Conservation (phyloP, 2,888 invertebrate species). For the Teinopalpus imperialis region DNA sequence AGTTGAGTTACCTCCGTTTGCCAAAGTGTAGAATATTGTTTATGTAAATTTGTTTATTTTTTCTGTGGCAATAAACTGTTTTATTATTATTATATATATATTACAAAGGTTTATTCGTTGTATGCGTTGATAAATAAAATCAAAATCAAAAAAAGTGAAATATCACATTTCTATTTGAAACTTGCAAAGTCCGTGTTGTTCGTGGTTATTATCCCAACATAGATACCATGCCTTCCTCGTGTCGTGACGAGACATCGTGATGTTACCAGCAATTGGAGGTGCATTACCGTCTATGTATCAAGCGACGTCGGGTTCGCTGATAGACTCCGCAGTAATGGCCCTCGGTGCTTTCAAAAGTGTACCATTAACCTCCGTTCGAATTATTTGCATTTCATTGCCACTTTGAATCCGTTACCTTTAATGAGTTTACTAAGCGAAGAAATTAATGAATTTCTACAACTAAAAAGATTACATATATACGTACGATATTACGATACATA, state of each 20-base stretch:
- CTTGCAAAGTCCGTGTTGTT: constrained; percentile 17
- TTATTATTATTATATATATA: too few species aligned
- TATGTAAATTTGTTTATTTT: too few species aligned
- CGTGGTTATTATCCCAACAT: constrained; percentile 1
- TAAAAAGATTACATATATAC: not conserved
- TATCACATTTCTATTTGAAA: not conserved
- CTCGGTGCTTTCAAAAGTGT: constrained; percentile 17
- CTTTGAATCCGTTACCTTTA: constrained; percentile 6
- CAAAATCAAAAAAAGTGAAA: not conserved
- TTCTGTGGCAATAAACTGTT: too few species aligned
- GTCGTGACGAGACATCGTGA: constrained; percentile 44
- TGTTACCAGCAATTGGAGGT: constrained; percentile 38
- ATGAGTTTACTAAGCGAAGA: not conserved
- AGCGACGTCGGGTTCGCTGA: constrained; percentile 25
- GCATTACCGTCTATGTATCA: constrained; percentile 35
- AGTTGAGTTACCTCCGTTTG: too few species aligned
- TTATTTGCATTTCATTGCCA: constrained; percentile 16
- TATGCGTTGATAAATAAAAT: too few species aligned
- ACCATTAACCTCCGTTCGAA: constrained; percentile 12
- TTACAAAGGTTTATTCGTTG: too few species aligned
- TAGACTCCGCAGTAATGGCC: constrained; percentile 16
- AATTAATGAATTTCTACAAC: too few species aligned
- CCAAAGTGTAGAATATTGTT: too few species aligned
- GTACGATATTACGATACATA: too few species aligned
- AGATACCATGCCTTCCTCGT: constrained; percentile 15